Evolutionary conservation across 1,140 invertebrate genomes (phyloP).

Genomic region (Aphelinus certus): DNA sequence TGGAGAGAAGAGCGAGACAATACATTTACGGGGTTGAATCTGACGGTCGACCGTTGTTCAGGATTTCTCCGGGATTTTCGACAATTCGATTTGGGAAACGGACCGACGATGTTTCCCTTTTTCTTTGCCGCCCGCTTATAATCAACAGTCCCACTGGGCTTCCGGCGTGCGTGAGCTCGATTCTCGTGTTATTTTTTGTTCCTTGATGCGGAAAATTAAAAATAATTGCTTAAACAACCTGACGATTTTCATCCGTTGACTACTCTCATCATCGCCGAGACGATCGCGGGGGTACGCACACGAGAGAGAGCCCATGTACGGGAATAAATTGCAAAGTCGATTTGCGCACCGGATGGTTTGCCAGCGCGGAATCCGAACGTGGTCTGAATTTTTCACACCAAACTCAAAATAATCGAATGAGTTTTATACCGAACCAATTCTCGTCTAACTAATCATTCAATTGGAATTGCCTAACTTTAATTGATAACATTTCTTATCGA

Average conservation of each 20-base stretch:
- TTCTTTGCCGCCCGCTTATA: too few species aligned
- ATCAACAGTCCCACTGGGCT: background rate
- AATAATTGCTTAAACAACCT: constrained; percentile 46
- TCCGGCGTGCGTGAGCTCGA: constrained; percentile 1
- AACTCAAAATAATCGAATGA: too few species aligned
- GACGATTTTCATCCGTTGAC: constrained; percentile 36
- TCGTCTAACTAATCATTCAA: too few species aligned
- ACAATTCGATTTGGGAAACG: constrained; percentile 52
- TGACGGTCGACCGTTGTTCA: constrained; percentile 29
- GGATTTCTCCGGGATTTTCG: constrained; percentile 55
- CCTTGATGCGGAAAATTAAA: background rate
- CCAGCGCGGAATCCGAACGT: too few species aligned
- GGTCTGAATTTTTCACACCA: constrained; percentile 20
- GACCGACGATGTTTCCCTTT: background rate
- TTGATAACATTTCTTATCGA: too few species aligned
- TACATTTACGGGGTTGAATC: constrained; percentile 31
- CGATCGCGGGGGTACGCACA: background rate
- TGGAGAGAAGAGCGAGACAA: constrained; percentile 27
- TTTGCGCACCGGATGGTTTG: constrained; percentile 1
- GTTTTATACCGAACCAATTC: too few species aligned
- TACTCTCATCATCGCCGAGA: background rate
- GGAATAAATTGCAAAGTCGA: constrained; percentile 36
- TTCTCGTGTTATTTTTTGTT: background rate
- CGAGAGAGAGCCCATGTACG: background rate
- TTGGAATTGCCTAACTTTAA: too few species aligned